Percentiles rank a stretch among this genome's conserved stretches.
phyloP scores from a whole-genome alignment of 1,140 invertebrate species.

The Drepana arcuata region DNA sequence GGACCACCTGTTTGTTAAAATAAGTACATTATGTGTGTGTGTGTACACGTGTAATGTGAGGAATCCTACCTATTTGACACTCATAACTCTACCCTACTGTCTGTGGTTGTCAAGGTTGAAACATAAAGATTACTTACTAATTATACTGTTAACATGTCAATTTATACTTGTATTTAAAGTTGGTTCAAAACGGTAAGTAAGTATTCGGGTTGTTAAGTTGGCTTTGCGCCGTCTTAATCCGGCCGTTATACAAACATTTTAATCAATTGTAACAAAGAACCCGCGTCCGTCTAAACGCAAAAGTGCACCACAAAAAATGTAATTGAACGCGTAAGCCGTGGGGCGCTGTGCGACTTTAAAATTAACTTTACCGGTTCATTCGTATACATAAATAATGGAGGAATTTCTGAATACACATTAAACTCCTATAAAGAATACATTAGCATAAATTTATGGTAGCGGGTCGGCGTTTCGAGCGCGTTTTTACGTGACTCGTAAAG shows the following conservation, averaged over 20 bases:
- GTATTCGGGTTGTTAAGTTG: no score
- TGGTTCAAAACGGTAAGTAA: slow-evolving; percentile 28
- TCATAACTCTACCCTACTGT: no score
- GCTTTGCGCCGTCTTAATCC: no score
- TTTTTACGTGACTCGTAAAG: slow-evolving; percentile 71
- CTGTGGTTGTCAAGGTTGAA: no score
- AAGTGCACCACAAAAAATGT: slow-evolving; percentile 39
- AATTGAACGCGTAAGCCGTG: slow-evolving; percentile 49
- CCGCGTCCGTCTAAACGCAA: slow-evolving; percentile 32
- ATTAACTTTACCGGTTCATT: slow-evolving; percentile 69
- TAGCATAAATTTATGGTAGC: slow-evolving; percentile 71
- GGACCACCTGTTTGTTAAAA: no score
- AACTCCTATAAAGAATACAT: slow-evolving; percentile 72
- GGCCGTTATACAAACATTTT: no score
- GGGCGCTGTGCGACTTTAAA: slow-evolving; percentile 60
- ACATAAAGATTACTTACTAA: no score
- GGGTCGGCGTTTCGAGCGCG: slow-evolving; percentile 64
- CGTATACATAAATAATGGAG: slow-evolving; percentile 69
- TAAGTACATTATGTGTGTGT: no score
- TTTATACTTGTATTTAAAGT: no score
- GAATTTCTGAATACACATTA: slow-evolving; percentile 71
- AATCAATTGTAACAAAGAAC: slow-evolving; percentile 38
- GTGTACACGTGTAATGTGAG: no score
- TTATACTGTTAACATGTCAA: no score
- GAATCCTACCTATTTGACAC: no score